Evolutionary conservation across 1,140 invertebrate genomes (phyloP).

Genomic region (Drosophila ficusphila): DNA sequence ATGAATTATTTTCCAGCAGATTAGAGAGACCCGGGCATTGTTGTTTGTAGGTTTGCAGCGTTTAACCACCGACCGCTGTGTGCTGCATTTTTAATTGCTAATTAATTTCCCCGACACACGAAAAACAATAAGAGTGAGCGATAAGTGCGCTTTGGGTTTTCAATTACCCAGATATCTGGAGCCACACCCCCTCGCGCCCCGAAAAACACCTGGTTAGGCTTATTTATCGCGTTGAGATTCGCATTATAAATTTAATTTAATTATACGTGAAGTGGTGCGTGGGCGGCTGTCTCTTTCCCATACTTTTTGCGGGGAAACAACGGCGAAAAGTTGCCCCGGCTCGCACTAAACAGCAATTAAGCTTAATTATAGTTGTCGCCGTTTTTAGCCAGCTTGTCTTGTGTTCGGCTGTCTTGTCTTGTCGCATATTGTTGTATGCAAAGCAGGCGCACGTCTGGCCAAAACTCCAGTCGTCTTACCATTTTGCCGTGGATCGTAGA

Average conservation of each 20-base stretch:
- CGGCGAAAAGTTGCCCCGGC: constrained; percentile 41
- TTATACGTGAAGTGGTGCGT: constrained; percentile 52
- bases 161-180: constrained; percentile 30
- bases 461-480: constrained; percentile 20
- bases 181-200: constrained; percentile 7
- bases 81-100: constrained; percentile 80
- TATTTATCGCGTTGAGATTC: constrained; percentile 56
- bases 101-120: constrained; percentile 70
- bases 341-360: constrained; percentile 82
- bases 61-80: constrained; percentile 34
- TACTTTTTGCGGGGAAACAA: constrained; percentile 18
- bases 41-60: neutral
- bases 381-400: constrained; percentile 76
- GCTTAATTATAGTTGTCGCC: constrained; percentile 83
- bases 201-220: constrained; percentile 60
- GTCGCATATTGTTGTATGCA: constrained; percentile 73
- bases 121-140: constrained; percentile 63
- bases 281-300: constrained; percentile 34
- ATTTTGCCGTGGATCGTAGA: constrained; percentile 5
- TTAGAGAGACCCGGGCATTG: constrained; percentile 35
- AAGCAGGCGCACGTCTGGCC: constrained; percentile 66
- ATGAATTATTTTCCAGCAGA: constrained; percentile 73
- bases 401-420: constrained; percentile 59
- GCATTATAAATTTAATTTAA: constrained; percentile 73
- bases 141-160: constrained; percentile 52